These are phyloP conservation scores for Megaceryle torquata DNA, from an alignment of 2,113 vertebrate species.

Conservation along the genomic window DNA sequence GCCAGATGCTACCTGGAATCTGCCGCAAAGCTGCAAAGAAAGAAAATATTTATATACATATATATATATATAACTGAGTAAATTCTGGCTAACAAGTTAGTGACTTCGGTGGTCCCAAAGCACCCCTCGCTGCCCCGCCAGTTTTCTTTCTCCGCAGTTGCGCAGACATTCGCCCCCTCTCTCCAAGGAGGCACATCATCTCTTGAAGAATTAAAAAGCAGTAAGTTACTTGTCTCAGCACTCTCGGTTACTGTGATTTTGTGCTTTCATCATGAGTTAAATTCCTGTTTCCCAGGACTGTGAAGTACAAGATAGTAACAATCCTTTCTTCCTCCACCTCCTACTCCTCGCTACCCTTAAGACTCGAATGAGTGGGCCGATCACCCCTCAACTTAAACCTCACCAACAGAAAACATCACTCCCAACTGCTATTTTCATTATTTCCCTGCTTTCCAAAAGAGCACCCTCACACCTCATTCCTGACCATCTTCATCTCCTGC, in stretches of 20 bases:
- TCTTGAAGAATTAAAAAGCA: background rate
- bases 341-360: background rate
- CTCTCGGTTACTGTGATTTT: background rate
- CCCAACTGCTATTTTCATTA: background rate
- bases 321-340: background rate
- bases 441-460: background rate
- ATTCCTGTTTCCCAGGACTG: background rate
- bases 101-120: background rate
- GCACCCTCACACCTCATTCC: background rate
- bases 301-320: background rate
- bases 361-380: background rate
- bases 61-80: background rate
- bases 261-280: background rate
- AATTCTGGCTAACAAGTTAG: background rate
- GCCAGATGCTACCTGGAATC: background rate
- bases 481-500: background rate
- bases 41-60: background rate
- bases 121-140: background rate
- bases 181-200: accelerated
- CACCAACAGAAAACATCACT: background rate
- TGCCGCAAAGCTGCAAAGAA: background rate
- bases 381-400: background rate
- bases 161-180: background rate
- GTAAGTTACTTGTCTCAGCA: background rate
- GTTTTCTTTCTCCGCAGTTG: background rate